Evolutionary conservation across 2,888 invertebrate genomes (phyloP).

Genomic region (Thymelicus sylvestris): DNA sequence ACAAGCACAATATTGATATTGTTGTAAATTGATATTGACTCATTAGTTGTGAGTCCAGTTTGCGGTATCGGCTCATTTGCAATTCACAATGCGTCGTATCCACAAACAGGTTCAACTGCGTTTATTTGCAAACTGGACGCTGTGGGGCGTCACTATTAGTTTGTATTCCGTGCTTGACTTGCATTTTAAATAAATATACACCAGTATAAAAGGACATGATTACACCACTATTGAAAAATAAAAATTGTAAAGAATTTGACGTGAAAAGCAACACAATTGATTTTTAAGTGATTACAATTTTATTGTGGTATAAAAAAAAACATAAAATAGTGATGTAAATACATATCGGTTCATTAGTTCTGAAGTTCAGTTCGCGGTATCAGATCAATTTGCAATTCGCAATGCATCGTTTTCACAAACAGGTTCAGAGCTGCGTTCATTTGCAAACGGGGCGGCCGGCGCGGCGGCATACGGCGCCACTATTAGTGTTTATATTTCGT

Average conservation of each 20-base stretch:
- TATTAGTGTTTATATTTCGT: constrained; percentile 2
- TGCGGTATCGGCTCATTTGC: constrained; percentile 17
- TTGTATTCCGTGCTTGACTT: neutral
- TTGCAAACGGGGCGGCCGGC: constrained; percentile 12
- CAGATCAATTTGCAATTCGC: constrained; percentile 17
- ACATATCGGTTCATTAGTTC: constrained; percentile 8
- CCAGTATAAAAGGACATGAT: too few species aligned
- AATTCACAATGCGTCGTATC: constrained; percentile 19
- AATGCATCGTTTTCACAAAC: constrained; percentile 15
- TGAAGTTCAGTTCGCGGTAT: constrained; percentile 10
- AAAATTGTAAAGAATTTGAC: too few species aligned
- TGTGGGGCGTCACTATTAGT: neutral
- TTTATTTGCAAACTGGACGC: constrained; percentile 13
- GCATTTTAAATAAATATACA: too few species aligned
- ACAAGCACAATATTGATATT: too few species aligned
- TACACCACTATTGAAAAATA: too few species aligned
- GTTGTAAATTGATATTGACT: neutral
- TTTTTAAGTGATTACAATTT: neutral
- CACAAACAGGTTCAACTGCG: constrained; percentile 12
- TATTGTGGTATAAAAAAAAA: neutral
- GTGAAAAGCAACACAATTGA: neutral
- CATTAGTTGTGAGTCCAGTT: constrained; percentile 9
- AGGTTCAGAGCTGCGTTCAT: constrained; percentile 14
- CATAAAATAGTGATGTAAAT: neutral
- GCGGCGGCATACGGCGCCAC: neutral